Percentiles rank a stretch among this genome's conserved stretches.
Conservation (phyloP, 2,113 vertebrate species). For the Notechis scutatus region DNA sequence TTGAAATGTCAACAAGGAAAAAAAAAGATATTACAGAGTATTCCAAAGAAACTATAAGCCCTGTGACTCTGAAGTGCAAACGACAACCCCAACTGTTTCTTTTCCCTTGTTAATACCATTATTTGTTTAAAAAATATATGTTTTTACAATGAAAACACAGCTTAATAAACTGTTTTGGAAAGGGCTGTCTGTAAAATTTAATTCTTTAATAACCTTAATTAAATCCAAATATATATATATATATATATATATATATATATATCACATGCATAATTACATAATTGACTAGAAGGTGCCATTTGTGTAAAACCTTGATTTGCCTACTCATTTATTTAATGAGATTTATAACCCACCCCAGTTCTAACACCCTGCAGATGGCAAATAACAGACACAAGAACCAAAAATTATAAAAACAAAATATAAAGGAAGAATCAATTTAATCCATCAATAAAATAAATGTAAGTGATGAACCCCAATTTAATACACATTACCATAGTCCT, state of each 20-base stretch:
- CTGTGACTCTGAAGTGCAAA: conserved; percentile 44
- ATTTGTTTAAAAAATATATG: conserved; percentile 33
- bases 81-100: conserved; percentile 43
- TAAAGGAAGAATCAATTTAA: neutral
- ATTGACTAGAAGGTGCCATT: neutral
- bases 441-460: neutral
- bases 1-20: neutral
- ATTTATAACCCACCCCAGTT: neutral
- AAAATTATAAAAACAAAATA: neutral
- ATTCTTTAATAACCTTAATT: neutral
- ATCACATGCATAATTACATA: neutral
- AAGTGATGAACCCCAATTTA: neutral
- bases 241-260: too few relatives aligned
- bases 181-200: neutral
- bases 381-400: neutral
- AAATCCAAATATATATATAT: neutral
- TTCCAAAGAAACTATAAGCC: conserved; percentile 24
- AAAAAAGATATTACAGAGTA: neutral
- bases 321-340: neutral
- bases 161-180: neutral
- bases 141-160: neutral
- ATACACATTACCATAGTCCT: neutral
- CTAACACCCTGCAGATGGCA: neutral
- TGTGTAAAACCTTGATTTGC: neutral
- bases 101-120: conserved; percentile 18